Evolutionary conservation across 2,797 vertebrate genomes (phyloP).

Genomic region (Anolis apletophallus): DNA sequence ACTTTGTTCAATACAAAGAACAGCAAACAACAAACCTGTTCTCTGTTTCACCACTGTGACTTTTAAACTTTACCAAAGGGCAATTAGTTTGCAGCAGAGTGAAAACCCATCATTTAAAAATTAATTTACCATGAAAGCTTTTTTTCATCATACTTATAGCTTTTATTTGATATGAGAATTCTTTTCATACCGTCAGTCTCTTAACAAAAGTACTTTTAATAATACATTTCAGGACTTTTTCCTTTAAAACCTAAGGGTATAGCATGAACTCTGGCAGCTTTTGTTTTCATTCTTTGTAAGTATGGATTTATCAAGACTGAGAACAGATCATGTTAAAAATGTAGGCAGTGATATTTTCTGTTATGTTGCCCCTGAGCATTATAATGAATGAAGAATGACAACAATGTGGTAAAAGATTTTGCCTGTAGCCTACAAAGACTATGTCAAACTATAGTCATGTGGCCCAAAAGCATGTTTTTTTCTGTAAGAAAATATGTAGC

Average conservation of each 20-base stretch:
- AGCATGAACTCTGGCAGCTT: not conserved
- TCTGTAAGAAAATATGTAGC: not conserved
- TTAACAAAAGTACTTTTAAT: slow-evolving; percentile 27
- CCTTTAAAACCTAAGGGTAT: slow-evolving; percentile 34
- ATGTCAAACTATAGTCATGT: not conserved
- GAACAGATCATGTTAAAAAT: slow-evolving; percentile 26
- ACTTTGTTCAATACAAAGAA: not conserved
- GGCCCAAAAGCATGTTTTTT: not conserved
- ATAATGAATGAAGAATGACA: slow-evolving; percentile 18
- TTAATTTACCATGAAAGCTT: slow-evolving; percentile 30
- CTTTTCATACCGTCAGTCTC: not conserved
- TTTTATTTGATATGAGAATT: slow-evolving; percentile 16
- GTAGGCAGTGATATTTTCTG: slow-evolving; percentile 23
- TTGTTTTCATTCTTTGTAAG: slow-evolving; percentile 39
- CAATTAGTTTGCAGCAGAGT: not conserved
- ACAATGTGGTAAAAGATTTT: slow-evolving; percentile 15
- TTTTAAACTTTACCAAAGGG: slow-evolving; percentile 37
- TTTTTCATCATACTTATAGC: slow-evolving; percentile 17
- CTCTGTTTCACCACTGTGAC: not conserved
- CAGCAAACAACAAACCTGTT: not conserved
- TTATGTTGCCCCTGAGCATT: slow-evolving; percentile 15
- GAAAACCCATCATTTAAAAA: not conserved
- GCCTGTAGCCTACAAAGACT: slow-evolving; percentile 28
- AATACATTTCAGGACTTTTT: slow-evolving; percentile 16
- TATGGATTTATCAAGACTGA: slow-evolving; percentile 20